A percentile compares a stretch with the other conserved stretches of the same genome.
Evolutionary conservation across 1,140 invertebrate species (phyloP).

Genomic region (Patella vulgata): DNA sequence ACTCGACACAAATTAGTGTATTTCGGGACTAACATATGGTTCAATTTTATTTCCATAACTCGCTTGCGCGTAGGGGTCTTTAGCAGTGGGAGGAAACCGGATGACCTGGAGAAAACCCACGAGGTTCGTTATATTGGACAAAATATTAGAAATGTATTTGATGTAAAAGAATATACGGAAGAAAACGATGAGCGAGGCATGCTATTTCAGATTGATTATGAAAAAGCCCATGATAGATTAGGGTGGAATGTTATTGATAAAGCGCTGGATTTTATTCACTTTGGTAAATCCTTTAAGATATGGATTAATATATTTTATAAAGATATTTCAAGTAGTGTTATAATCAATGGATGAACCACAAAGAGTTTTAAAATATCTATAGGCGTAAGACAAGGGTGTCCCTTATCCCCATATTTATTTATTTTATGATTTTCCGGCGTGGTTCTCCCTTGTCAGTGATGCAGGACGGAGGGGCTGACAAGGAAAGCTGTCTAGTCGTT

Average conservation of each 20-base stretch:
- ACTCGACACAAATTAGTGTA: too few species aligned
- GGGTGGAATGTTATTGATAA: constrained; percentile 12
- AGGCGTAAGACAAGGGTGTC: constrained; percentile 16
- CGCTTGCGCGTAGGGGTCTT: too few species aligned
- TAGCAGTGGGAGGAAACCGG: too few species aligned
- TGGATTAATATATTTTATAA: constrained; percentile 14
- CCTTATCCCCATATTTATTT: not conserved
- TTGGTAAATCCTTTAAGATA: constrained; percentile 7
- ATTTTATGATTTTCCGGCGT: too few species aligned
- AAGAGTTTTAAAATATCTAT: constrained; percentile 10
- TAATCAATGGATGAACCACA: constrained; percentile 12
- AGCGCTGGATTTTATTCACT: not conserved
- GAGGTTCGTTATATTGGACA: too few species aligned
- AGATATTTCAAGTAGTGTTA: constrained; percentile 2
- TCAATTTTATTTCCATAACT: too few species aligned
- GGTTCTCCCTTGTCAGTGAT: too few species aligned
- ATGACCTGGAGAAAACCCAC: too few species aligned
- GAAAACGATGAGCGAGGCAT: constrained; percentile 1
- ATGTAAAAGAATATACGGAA: constrained; percentile 8
- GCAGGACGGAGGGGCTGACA: too few species aligned
- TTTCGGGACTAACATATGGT: too few species aligned
- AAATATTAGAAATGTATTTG: not conserved
- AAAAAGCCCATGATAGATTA: constrained; percentile 17
- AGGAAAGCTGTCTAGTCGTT: too few species aligned
- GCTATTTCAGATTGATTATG: constrained; percentile 10